Evolutionary conservation across 1,140 invertebrate species (phyloP).

Genomic region (Plectus sambesii): DNA sequence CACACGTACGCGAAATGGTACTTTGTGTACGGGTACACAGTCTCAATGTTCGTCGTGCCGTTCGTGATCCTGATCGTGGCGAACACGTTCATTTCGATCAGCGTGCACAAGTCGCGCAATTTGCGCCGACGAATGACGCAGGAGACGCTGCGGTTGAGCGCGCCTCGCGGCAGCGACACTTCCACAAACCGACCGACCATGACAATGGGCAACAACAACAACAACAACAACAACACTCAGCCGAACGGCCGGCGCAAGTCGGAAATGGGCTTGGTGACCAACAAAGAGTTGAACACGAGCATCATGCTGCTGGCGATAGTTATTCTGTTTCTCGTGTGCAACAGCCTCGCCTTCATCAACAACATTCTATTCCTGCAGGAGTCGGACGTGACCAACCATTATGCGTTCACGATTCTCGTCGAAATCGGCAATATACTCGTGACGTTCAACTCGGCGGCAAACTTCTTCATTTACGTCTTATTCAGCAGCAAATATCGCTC

Average conservation of each 20-base stretch:
- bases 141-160: background rate
- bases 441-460: conserved; percentile 1
- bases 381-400: conserved; percentile 7
- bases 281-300: too few species aligned
- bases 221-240: background rate
- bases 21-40: background rate
- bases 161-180: background rate
- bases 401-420: conserved; percentile 1
- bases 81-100: background rate
- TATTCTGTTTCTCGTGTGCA: background rate
- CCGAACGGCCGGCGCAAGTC: too few species aligned
- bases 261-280: too few species aligned
- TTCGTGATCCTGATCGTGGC: background rate
- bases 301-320: background rate
- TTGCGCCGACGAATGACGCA: background rate
- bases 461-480: conserved; percentile 13
- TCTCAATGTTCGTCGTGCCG: background rate
- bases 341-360: background rate
- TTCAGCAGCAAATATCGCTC: background rate
- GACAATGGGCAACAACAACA: background rate
- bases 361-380: conserved; percentile 46
- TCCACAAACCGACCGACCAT: background rate
- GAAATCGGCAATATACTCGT: conserved; percentile 2
- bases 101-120: background rate
- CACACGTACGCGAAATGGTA: background rate